phyloP scores from a whole-genome alignment of 2,888 invertebrate genomes.

The Drosophila glabriapex region DNA sequence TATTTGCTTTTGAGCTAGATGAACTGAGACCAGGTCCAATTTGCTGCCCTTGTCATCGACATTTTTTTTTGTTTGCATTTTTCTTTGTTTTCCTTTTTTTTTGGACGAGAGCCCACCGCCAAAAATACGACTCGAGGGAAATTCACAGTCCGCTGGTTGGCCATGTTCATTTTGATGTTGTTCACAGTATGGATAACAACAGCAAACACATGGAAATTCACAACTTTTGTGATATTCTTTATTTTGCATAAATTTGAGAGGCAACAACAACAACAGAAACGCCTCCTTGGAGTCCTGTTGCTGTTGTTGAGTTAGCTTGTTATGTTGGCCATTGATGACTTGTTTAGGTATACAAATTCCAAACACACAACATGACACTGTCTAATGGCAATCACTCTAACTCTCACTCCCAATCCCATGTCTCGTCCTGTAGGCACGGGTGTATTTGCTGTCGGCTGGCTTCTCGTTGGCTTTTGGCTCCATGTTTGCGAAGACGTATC shows the following conservation, averaged over 20 bases:
- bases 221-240: constrained; percentile 75
- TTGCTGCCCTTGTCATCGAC: constrained; percentile 56
- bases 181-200: constrained; percentile 19
- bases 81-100: constrained; percentile 7
- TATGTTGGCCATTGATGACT: constrained; percentile 67
- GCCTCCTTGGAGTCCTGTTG: constrained; percentile 43
- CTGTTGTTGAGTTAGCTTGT: constrained; percentile 33
- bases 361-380: constrained; percentile 48
- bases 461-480: constrained; percentile 97
- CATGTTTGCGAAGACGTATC: constrained; percentile 97
- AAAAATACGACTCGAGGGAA: constrained; percentile 74
- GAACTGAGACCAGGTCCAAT: constrained; percentile 39
- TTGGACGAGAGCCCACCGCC: constrained; percentile 6
- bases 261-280: constrained; percentile 1
- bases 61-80: constrained; percentile 3
- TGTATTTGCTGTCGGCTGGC: constrained; percentile 95
- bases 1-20: constrained; percentile 12
- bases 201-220: constrained; percentile 65
- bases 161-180: constrained; percentile 34
- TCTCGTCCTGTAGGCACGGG: constrained; percentile 88
- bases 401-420: neutral
- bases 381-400: constrained; percentile 8
- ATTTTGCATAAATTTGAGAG: constrained; percentile 75
- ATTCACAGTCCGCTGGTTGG: constrained; percentile 59
- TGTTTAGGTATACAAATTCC: constrained; percentile 46